Conservation (phyloP, 2,888 invertebrate species). For the Agriotes lineatus region DNA sequence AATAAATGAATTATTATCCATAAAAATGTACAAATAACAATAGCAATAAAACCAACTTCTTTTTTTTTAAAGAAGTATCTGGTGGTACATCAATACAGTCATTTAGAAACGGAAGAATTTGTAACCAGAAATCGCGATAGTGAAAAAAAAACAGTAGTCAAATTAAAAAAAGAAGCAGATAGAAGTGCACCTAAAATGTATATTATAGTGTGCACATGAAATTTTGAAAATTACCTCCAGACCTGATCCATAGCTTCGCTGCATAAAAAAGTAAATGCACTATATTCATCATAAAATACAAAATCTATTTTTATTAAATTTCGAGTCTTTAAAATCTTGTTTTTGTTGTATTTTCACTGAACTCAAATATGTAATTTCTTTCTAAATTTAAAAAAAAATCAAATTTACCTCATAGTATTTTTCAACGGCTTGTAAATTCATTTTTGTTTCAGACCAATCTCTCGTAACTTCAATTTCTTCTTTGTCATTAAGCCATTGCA, state of each 20-base stretch:
- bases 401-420: conserved; percentile 94
- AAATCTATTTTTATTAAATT: too few relatives aligned
- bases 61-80: too few relatives aligned
- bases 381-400: neutral
- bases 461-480: conserved; percentile 95
- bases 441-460: conserved; percentile 96
- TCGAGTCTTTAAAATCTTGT: too few relatives aligned
- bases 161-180: neutral
- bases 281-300: too few relatives aligned
- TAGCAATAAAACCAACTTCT: too few relatives aligned
- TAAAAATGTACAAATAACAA: neutral
- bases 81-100: too few relatives aligned
- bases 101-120: too few relatives aligned
- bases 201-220: conserved; percentile 25
- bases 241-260: conserved; percentile 61
- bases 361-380: neutral
- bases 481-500: conserved; percentile 97
- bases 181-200: too few relatives aligned
- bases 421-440: conserved; percentile 92
- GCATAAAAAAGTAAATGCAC: conserved; percentile 40
- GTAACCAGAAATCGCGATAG: too few relatives aligned
- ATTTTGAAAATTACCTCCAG: conserved; percentile 57
- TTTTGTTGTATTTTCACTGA: neutral
- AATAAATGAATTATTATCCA: conserved; percentile 15
- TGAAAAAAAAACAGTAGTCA: neutral